A percentile compares a stretch with the other conserved stretches of the same genome.
Evolutionary conservation across 2,797 vertebrate species (phyloP).

Genomic region (Thalassophryne amazonica): DNA sequence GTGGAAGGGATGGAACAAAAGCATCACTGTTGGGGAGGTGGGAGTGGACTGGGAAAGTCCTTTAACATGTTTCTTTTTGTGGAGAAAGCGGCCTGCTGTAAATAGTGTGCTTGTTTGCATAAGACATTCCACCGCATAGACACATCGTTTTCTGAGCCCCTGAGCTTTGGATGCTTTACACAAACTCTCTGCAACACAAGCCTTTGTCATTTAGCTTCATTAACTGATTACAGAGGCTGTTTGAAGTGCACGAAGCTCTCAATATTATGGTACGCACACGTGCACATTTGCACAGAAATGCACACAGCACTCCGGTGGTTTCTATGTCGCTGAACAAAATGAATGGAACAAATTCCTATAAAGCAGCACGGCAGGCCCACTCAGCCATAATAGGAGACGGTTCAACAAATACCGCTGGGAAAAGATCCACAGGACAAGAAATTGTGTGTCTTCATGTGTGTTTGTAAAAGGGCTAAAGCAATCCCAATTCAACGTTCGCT

Average conservation of each 20-base stretch:
- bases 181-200: constrained; percentile 11
- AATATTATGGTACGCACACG: constrained; percentile 9
- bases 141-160: constrained; percentile 31
- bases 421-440: constrained; percentile 54
- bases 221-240: constrained; percentile 36
- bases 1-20: constrained; percentile 46
- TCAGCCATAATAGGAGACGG: constrained; percentile 21
- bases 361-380: constrained; percentile 43
- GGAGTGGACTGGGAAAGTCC: constrained; percentile 8
- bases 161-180: constrained; percentile 24
- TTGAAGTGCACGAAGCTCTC: constrained; percentile 18
- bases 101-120: constrained; percentile 25
- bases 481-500: constrained; percentile 13
- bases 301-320: constrained; percentile 17
- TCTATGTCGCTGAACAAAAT: constrained; percentile 58
- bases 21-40: constrained; percentile 15
- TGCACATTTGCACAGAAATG: not conserved
- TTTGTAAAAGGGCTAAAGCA: not conserved
- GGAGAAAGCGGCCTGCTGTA: constrained; percentile 22
- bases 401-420: constrained; percentile 35
- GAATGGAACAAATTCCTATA: constrained; percentile 52
- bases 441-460: constrained; percentile 34
- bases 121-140: constrained; percentile 24
- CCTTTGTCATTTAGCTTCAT: constrained; percentile 38
- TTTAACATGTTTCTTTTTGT: constrained; percentile 30